Evolutionary conservation across 1,140 invertebrate genomes (phyloP).

Genomic region (Ectropis grisescens): DNA sequence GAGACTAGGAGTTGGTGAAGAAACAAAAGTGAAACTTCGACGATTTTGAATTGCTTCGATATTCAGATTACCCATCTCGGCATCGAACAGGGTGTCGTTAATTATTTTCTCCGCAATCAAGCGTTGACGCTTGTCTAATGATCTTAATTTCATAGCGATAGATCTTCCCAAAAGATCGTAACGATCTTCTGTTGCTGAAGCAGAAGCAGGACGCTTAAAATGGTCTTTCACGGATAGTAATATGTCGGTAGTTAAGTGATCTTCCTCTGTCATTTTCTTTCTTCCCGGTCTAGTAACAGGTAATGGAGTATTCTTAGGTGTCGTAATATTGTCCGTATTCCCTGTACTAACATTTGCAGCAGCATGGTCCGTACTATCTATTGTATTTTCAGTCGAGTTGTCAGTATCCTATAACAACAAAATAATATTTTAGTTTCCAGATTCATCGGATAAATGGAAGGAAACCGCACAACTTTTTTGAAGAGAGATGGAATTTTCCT

Average conservation of each 20-base stretch:
- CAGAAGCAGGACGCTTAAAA: conserved; percentile 1
- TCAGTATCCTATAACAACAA: conserved; percentile 1
- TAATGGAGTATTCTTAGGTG: not conserved
- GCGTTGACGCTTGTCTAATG: conserved; percentile 1
- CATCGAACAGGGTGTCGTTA: conserved; percentile 2
- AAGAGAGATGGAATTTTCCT: no score
- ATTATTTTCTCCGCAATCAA: conserved; percentile 1
- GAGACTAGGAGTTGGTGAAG: conserved; percentile 1
- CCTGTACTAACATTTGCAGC: not conserved
- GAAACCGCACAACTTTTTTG: conserved; percentile 22
- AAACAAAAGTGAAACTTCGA: conserved; percentile 3
- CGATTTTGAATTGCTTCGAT: conserved; percentile 2
- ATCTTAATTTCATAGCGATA: conserved; percentile 1
- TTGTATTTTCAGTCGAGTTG: conserved; percentile 1
- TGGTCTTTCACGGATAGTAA: conserved; percentile 1
- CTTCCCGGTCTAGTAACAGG: not conserved
- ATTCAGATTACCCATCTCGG: conserved; percentile 2
- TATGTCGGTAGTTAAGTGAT: not conserved
- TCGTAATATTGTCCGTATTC: not conserved
- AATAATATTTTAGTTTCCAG: conserved; percentile 16
- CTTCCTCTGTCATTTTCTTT: not conserved
- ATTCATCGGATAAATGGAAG: conserved; percentile 21
- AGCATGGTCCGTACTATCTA: not conserved
- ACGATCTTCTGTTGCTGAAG: conserved; percentile 1
- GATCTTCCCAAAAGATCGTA: conserved; percentile 1